Evolutionary conservation across 1,140 invertebrate genomes (phyloP), one percentile per base, ranked within the genome.

Genomic region (Muscidifurax raptorellus): DNA sequence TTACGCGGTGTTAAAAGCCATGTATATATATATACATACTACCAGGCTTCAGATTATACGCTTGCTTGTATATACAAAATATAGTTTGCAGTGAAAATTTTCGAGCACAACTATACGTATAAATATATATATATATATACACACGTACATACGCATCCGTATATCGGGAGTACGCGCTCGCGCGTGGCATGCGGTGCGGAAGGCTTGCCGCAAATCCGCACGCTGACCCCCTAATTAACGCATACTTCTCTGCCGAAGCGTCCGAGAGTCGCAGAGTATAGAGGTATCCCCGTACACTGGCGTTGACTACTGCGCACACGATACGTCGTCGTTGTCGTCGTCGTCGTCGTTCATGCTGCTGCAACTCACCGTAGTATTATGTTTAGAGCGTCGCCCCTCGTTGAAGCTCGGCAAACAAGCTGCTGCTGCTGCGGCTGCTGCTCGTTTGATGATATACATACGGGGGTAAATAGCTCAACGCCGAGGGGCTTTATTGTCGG

Each of bases 211-310:
- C 88, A 87, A 89, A 89, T 89, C 88, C 88, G 85, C 88, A 80
- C 85, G 80, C 86, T 83, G 85, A 87, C 87, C 87, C 87, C 76
- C 86, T 89, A 88, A 89, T 89, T 88, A 89, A 86, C 84, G 88
- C 88, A 87, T 87, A 88, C 88, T 89, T 88, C 83, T 87, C 82
- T 10, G 25, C 40, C 76, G 80, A 30, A 40, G 81, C 59, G 77
- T 59, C 64, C 18, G 15, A n/a, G 52, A 59, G 52, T 52, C 15
- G 18, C 13, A 9, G 9, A 52, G 47, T 52, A 22, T 13, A 52
- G 47, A 22, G 13, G 2, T 13, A 13, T 18, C 28, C 13, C 47
- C 69, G 9, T 84, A 80, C 69, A 84, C 52, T 85, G 82, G 81
- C 83, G 80, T 86, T 75, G 87, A 86, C 75, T 88, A 82, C 75